phyloP scores from a whole-genome alignment of 2,113 vertebrate genomes.

The Megaptera novaeangliae region DNA sequence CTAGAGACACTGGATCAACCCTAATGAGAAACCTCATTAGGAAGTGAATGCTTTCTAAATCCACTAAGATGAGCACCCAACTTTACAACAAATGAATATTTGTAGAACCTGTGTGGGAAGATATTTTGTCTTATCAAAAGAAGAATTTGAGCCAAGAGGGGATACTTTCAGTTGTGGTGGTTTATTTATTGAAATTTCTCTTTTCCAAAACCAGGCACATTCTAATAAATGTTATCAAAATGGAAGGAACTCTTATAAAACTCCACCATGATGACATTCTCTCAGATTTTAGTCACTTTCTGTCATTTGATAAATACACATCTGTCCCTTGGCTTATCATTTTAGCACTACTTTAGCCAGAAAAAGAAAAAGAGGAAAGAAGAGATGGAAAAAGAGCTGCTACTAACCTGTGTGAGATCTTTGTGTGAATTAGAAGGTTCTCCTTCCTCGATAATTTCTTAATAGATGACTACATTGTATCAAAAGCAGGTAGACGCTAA shows the following conservation, averaged over 20 bases:
- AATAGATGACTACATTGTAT: not conserved
- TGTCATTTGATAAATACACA: not conserved
- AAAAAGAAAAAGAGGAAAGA: not conserved
- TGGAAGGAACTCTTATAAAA: not conserved
- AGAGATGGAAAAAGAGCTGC: not conserved
- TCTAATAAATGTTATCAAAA: conserved; percentile 45
- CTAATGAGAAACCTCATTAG: conserved; percentile 10
- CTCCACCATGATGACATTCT: not conserved
- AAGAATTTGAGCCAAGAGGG: conserved; percentile 38
- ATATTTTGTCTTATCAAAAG: conserved; percentile 45
- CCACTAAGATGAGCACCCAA: conserved; percentile 31
- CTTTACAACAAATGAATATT: conserved; percentile 49
- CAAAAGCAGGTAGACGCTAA: not conserved
- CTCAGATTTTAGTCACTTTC: not conserved
- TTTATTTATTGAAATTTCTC: conserved; percentile 52
- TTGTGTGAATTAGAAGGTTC: not conserved
- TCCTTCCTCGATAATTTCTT: not conserved
- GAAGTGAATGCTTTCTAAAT: conserved; percentile 36
- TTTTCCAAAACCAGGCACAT: conserved; percentile 1
- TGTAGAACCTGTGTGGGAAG: conserved; percentile 42
- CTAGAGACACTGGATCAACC: conserved; percentile 19
- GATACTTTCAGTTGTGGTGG: conserved; percentile 32
- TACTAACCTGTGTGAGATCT: not conserved
- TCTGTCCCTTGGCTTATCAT: not conserved
- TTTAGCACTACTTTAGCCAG: not conserved